phyloP scores from a whole-genome alignment of 2,113 vertebrate genomes.

The Corydoras maculifer region DNA sequence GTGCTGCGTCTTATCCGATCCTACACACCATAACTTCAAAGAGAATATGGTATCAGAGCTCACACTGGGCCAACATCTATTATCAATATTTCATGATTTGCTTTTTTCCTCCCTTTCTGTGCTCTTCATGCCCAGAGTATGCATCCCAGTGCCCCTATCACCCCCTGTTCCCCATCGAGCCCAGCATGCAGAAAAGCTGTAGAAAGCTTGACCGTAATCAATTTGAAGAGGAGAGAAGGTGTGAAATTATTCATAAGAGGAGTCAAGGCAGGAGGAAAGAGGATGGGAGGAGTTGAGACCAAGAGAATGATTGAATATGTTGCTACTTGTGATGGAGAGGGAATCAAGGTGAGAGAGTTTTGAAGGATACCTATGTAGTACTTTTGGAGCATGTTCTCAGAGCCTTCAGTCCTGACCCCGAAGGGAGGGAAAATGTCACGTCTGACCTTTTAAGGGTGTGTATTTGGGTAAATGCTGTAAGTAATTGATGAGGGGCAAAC shows the following conservation, averaged over 20 bases:
- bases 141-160: slow-evolving; percentile 22
- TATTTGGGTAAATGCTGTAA: slow-evolving; percentile 16
- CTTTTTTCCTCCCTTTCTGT: slow-evolving; percentile 19
- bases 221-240: slow-evolving; percentile 50
- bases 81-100: slow-evolving; percentile 50
- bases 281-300: slow-evolving; percentile 29
- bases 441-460: slow-evolving; percentile 13
- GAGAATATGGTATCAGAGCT: slow-evolving; percentile 57
- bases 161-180: slow-evolving; percentile 42
- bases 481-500: slow-evolving; percentile 23
- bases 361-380: slow-evolving; percentile 29
- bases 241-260: slow-evolving; percentile 68
- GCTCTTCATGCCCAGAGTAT: slow-evolving; percentile 47
- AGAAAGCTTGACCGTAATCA: slow-evolving; percentile 64
- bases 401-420: slow-evolving; percentile 46
- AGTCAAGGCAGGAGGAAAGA: slow-evolving; percentile 30
- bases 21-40: slow-evolving; percentile 61
- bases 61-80: slow-evolving; percentile 45
- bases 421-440: slow-evolving; percentile 9
- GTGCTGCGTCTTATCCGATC: slow-evolving; percentile 32
- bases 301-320: slow-evolving; percentile 5
- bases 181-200: slow-evolving; percentile 54
- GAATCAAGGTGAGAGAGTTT: slow-evolving; percentile 4
- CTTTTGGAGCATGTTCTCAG: slow-evolving; percentile 50
- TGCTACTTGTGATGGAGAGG: slow-evolving; percentile 14